Conservation (phyloP, 2,797 vertebrate genomes). For the Pangasius krempfi region DNA sequence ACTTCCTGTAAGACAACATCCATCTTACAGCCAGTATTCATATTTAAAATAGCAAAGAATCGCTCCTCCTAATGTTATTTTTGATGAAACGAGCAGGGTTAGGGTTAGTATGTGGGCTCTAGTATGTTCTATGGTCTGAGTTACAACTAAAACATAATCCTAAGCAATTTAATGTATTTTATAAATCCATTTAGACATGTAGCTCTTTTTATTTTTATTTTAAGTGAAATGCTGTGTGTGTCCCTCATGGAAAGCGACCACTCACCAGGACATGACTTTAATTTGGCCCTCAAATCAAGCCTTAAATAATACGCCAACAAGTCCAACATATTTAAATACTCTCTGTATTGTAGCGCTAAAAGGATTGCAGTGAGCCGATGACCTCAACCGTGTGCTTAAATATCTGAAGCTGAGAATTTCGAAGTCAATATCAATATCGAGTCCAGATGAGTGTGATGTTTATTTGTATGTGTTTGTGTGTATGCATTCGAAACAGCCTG, state of each 20-base stretch:
- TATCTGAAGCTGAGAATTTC: neutral
- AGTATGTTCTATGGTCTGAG: neutral
- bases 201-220: neutral
- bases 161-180: neutral
- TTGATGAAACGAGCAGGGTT: neutral
- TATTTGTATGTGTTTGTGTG: conserved; percentile 10
- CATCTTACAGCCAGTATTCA: neutral
- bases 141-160: neutral
- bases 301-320: neutral
- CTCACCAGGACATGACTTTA: neutral
- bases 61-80: neutral
- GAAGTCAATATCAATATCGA: neutral
- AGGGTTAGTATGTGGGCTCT: neutral
- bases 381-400: neutral
- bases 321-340: neutral
- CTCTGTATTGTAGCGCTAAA: neutral
- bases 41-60: neutral
- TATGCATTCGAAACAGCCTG: neutral
- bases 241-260: neutral
- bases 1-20: neutral
- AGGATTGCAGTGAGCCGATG: neutral
- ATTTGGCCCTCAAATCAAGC: no score
- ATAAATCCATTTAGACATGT: neutral
- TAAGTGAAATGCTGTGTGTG: neutral
- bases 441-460: neutral